Evolutionary conservation across 1,140 invertebrate species (phyloP).

Genomic region (Patella vulgata): DNA sequence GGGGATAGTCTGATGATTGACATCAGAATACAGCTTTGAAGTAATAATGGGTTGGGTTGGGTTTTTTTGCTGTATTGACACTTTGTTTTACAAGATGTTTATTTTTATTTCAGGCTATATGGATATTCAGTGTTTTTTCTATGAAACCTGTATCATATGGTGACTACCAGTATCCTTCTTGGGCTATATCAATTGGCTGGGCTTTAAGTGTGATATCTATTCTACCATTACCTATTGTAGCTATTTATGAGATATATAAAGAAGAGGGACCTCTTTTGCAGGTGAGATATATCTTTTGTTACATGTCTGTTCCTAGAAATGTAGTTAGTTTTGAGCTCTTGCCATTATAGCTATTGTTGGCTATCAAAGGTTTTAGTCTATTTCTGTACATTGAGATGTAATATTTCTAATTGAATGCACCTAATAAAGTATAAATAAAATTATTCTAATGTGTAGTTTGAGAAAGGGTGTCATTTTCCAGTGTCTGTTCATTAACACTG

Average conservation of each 20-base stretch:
- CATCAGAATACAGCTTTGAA: no score
- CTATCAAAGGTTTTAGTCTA: not conserved
- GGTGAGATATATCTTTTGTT: slow-evolving; percentile 20
- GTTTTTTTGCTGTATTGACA: no score
- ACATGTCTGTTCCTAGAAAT: not conserved
- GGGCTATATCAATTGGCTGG: slow-evolving; percentile 64
- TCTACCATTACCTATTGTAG: slow-evolving; percentile 39
- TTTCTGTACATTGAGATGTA: not conserved
- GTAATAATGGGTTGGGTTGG: no score
- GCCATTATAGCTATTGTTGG: not conserved
- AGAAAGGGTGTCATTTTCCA: no score
- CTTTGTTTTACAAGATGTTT: no score
- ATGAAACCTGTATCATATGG: slow-evolving; percentile 55
- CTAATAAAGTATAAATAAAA: no score
- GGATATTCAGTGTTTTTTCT: slow-evolving; percentile 55
- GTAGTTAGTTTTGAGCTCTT: not conserved
- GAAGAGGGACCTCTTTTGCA: slow-evolving; percentile 36
- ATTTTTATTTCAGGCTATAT: slow-evolving; percentile 47
- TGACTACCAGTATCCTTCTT: slow-evolving; percentile 57
- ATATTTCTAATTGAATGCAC: no score
- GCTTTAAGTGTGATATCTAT: slow-evolving; percentile 35
- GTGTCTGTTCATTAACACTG: no score
- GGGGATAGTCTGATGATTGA: no score
- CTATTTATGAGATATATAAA: slow-evolving; percentile 23
- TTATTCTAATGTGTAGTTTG: no score